Evolutionary conservation across 2,113 vertebrate genomes (phyloP).

Genomic region (Girardinichthys multiradiatus): DNA sequence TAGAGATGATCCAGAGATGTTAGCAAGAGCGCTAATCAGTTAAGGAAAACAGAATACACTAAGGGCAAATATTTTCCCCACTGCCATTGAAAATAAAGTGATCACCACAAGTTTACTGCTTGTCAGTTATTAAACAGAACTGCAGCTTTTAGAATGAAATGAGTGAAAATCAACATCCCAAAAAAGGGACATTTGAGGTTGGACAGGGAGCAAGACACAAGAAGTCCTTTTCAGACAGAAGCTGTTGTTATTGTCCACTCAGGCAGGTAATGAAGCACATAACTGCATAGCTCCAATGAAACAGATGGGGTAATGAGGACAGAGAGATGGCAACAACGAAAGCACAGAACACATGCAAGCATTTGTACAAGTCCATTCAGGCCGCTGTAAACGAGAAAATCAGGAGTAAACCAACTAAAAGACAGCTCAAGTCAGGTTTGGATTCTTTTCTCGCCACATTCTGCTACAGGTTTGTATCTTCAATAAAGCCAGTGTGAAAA

Average conservation of each 20-base stretch:
- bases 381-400: not conserved
- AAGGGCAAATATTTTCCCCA: too few species aligned
- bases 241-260: conserved; percentile 33
- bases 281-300: conserved; percentile 14
- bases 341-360: not conserved
- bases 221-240: conserved; percentile 17
- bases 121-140: too few species aligned
- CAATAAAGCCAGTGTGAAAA: not conserved
- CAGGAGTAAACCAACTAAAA: too few species aligned
- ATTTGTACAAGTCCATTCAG: not conserved
- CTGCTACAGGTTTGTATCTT: not conserved
- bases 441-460: not conserved
- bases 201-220: conserved; percentile 2
- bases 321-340: conserved; percentile 7
- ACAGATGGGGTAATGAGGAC: conserved; percentile 8
- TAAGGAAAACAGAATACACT: too few species aligned
- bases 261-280: conserved; percentile 32
- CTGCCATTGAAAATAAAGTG: too few species aligned
- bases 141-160: not conserved
- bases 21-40: too few species aligned
- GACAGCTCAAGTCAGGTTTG: too few species aligned
- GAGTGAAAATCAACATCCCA: not conserved
- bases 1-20: too few species aligned
- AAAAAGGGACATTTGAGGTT: not conserved
- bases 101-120: too few species aligned